Conservation (phyloP, 1,140 invertebrate species). For the Thaumetopoea pityocampa region DNA sequence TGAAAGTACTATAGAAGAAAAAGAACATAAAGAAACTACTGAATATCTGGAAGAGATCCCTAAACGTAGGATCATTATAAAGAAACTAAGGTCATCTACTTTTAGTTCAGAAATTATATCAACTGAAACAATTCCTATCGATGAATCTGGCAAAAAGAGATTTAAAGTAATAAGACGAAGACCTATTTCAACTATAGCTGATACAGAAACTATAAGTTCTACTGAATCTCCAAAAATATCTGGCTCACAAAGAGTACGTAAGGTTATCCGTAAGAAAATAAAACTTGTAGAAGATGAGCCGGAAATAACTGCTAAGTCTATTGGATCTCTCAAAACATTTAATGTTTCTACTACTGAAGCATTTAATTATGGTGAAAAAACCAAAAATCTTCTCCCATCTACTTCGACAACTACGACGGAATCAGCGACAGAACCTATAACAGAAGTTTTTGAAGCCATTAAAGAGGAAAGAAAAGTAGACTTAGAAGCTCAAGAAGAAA, state of each 20-base stretch:
- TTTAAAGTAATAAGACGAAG: constrained; percentile 58
- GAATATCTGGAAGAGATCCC: constrained; percentile 31
- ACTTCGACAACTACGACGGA: constrained; percentile 33
- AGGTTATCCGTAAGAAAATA: constrained; percentile 76
- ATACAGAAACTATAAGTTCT: constrained; percentile 19
- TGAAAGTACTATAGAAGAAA: constrained; percentile 77
- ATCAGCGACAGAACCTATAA: constrained; percentile 22
- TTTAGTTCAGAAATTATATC: constrained; percentile 25
- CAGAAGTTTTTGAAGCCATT: too few relatives aligned
- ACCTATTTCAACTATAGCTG: constrained; percentile 39
- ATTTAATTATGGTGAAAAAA: constrained; percentile 60
- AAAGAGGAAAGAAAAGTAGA: constrained; percentile 16
- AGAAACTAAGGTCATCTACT: constrained; percentile 39
- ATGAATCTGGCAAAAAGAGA: constrained; percentile 50
- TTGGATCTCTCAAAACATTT: constrained; percentile 30
- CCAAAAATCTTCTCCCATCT: constrained; percentile 29
- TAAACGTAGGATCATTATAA: constrained; percentile 41
- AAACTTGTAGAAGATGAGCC: constrained; percentile 47
- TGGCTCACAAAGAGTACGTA: constrained; percentile 55
- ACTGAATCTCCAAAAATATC: constrained; percentile 28
- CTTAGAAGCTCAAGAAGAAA: constrained; percentile 10
- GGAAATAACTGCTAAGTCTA: constrained; percentile 33
- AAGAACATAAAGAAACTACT: constrained; percentile 55
- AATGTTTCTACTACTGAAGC: constrained; percentile 33
- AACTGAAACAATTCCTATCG: constrained; percentile 33